phyloP scores from a whole-genome alignment of 2,113 vertebrate genomes.

The Ceyx melanurus region DNA sequence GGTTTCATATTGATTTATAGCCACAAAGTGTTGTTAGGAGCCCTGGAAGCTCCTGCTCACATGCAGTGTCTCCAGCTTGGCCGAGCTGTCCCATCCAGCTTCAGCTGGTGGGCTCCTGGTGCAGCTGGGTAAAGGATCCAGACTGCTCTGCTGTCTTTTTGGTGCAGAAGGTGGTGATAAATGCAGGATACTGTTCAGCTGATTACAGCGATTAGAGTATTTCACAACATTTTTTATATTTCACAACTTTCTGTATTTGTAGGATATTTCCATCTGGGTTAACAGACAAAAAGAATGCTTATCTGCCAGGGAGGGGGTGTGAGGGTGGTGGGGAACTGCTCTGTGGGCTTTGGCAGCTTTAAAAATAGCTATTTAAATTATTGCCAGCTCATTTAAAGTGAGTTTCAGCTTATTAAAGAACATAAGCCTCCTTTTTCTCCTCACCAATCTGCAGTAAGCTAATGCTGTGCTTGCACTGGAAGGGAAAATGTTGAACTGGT shows the following conservation, averaged over 20 bases:
- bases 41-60: background rate
- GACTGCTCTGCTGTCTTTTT: slow-evolving; percentile 39
- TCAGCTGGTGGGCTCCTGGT: background rate
- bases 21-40: background rate
- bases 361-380: background rate
- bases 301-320: background rate
- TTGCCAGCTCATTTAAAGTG: fast-evolving
- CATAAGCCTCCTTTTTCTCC: background rate
- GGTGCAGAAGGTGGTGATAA: slow-evolving; percentile 52
- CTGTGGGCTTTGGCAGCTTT: background rate
- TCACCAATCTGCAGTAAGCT: background rate
- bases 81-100: background rate
- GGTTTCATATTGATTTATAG: background rate
- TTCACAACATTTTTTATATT: slow-evolving; percentile 46
- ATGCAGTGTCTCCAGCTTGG: background rate
- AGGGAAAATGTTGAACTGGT: background rate
- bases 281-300: background rate
- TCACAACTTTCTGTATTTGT: slow-evolving; percentile 45
- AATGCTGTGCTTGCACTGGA: fast-evolving
- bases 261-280: background rate
- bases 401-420: background rate
- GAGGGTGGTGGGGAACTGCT: background rate
- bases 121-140: slow-evolving; percentile 15
- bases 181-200: slow-evolving; percentile 42
- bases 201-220: slow-evolving; percentile 34